Conservation (phyloP, 2,888 invertebrate species). For the Euplagia quadripunctaria region DNA sequence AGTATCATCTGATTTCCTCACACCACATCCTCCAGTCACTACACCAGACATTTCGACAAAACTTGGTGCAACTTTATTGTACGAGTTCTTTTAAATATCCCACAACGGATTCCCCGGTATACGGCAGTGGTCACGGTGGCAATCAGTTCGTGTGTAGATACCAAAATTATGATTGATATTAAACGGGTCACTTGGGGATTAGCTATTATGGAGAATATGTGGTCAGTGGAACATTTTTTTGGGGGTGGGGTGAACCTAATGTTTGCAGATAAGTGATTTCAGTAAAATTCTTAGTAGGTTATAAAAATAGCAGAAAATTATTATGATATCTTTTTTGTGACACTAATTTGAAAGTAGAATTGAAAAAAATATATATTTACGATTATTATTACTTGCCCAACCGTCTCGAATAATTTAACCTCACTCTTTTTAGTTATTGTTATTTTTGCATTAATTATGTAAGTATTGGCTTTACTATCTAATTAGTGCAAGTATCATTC, state of each 20-base stretch:
- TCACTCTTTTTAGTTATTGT: no score
- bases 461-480: not conserved
- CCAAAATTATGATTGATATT: not conserved
- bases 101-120: not conserved
- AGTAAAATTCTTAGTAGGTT: not conserved
- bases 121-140: not conserved
- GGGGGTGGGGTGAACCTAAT: not conserved
- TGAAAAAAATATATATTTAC: no score
- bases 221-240: not conserved
- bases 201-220: not conserved
- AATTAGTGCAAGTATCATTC: not conserved
- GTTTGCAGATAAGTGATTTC: not conserved
- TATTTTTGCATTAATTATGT: no score
- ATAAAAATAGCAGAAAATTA: not conserved
- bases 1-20: conserved; percentile 62
- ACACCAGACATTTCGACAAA: conserved; percentile 65
- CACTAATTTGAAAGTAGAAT: no score
- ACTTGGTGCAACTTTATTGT: conserved; percentile 44
- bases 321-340: not conserved
- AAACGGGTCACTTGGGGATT: no score
- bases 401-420: not conserved
- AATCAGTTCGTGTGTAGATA: not conserved
- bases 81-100: not conserved
- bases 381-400: not conserved
- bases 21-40: conserved; percentile 82